Conservation (phyloP, 2,888 invertebrate species). For the Theodoxus fluviatilis region DNA sequence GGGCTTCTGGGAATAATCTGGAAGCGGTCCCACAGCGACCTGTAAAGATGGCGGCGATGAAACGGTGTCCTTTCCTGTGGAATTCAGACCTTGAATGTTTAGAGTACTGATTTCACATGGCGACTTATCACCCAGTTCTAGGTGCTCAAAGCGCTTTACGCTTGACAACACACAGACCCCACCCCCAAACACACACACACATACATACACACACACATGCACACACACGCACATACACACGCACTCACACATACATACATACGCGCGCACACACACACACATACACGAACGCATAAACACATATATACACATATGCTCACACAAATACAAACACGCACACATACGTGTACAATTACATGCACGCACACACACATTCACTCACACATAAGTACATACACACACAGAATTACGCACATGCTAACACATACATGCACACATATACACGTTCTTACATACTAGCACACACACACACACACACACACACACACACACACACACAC, state of each 20-base stretch:
- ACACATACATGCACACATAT: too few relatives aligned
- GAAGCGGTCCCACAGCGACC: constrained; percentile 56
- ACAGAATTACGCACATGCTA: neutral
- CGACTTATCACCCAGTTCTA: neutral
- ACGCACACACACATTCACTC: constrained; percentile 16
- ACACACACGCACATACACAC: neutral
- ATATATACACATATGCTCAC: constrained; percentile 7
- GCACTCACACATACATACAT: constrained; percentile 1
- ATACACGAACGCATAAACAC: too few relatives aligned
- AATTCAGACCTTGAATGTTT: neutral
- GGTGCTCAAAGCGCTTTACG: too few relatives aligned
- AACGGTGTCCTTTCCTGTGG: neutral
- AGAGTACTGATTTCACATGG: neutral
- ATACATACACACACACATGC: neutral
- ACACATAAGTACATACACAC: neutral
- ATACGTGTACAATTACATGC: constrained; percentile 2
- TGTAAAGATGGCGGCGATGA: constrained; percentile 30
- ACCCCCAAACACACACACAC: neutral
- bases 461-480: too few relatives aligned
- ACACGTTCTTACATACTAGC: too few relatives aligned
- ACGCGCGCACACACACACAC: neutral
- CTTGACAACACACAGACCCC: neutral
- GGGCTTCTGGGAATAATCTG: constrained; percentile 53
- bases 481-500: too few relatives aligned
- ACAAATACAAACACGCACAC: neutral